Conservation (phyloP, 2,113 vertebrate genomes). For the Pyxicephalus adspersus region DNA sequence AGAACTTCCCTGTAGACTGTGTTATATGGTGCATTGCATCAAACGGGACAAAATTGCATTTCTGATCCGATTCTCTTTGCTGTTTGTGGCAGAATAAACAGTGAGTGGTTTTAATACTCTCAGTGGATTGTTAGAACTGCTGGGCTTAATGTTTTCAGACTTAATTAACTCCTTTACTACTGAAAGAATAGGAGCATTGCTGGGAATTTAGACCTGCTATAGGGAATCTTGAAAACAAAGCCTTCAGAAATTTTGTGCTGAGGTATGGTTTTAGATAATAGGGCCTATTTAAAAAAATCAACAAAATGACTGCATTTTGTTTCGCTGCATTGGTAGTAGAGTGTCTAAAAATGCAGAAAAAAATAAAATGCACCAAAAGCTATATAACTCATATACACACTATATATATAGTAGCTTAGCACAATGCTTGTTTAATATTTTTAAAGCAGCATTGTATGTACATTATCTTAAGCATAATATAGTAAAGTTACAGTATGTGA, state of each 20-base stretch:
- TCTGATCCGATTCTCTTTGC: slow-evolving; percentile 52
- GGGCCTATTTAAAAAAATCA: too few relatives aligned
- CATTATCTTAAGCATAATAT: too few relatives aligned
- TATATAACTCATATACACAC: too few relatives aligned
- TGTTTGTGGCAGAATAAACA: slow-evolving; percentile 57
- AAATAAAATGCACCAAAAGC: too few relatives aligned
- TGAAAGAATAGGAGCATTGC: slow-evolving; percentile 38
- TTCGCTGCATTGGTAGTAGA: neutral
- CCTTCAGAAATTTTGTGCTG: slow-evolving; percentile 19
- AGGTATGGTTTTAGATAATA: neutral
- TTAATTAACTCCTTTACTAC: slow-evolving; percentile 55
- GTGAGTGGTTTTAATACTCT: slow-evolving; percentile 57
- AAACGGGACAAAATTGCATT: slow-evolving; percentile 43
- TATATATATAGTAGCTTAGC: too few relatives aligned
- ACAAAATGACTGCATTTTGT: neutral
- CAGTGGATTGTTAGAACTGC: slow-evolving; percentile 51
- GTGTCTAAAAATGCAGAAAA: too few relatives aligned
- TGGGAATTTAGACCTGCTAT: slow-evolving; percentile 21
- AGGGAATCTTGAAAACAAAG: slow-evolving; percentile 20
- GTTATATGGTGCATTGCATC: slow-evolving; percentile 50
- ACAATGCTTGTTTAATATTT: too few relatives aligned
- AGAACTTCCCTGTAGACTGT: slow-evolving; percentile 43
- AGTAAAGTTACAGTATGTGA: too few relatives aligned
- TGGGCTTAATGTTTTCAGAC: slow-evolving; percentile 56
- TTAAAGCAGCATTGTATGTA: too few relatives aligned